Evolutionary conservation across 2,888 invertebrate genomes (phyloP).

Genomic region (Sphaeridia pumilis): DNA sequence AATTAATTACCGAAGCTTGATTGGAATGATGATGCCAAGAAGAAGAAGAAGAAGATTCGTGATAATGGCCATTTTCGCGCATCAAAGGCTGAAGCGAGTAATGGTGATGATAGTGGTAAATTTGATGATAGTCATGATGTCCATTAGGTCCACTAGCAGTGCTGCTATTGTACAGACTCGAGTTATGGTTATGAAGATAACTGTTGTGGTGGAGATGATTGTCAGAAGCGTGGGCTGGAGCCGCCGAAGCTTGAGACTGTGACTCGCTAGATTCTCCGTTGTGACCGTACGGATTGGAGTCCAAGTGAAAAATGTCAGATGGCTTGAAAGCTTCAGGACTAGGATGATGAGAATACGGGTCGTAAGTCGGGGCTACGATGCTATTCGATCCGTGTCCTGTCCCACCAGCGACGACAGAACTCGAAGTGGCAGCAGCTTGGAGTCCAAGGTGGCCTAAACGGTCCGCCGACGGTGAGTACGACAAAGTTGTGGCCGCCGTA

Average conservation of each 20-base stretch:
- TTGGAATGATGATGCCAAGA: no score
- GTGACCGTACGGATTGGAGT: conserved; percentile 15
- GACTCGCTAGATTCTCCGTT: background rate
- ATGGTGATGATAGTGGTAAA: conserved; percentile 5
- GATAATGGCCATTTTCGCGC: conserved; percentile 6
- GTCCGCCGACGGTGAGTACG: no score
- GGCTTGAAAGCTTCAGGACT: conserved; percentile 27
- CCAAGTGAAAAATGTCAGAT: conserved; percentile 32
- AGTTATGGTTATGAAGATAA: background rate
- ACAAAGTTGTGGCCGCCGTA: no score
- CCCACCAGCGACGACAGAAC: no score
- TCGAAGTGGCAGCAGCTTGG: no score
- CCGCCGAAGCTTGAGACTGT: background rate
- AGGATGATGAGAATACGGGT: conserved; percentile 14
- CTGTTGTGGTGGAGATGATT: background rate
- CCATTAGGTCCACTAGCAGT: background rate
- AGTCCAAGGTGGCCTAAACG: no score
- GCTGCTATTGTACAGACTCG: no score
- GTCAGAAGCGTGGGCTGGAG: background rate
- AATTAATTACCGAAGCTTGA: no score
- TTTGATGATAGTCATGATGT: conserved; percentile 1
- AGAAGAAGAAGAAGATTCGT: background rate
- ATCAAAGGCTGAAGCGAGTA: conserved; percentile 10
- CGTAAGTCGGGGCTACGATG: conserved; percentile 2
- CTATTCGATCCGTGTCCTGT: no score